Evolutionary conservation across 2,113 vertebrate genomes (phyloP).

Genomic region (Motacilla alba): DNA sequence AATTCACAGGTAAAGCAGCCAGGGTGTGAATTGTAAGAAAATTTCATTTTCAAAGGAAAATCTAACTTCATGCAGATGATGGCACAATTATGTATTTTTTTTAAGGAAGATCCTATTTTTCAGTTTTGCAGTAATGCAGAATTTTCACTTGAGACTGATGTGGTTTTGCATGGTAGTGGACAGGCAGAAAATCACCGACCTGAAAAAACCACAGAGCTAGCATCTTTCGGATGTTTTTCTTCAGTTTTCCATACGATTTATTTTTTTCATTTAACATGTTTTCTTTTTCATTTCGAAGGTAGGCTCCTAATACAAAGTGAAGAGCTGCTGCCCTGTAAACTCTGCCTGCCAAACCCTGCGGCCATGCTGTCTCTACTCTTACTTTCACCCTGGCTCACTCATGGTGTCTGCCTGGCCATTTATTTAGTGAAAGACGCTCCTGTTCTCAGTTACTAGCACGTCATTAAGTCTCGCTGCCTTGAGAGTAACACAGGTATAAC

Average conservation of each 20-base stretch:
- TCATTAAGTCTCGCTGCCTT: slow-evolving; percentile 10
- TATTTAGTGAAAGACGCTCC: not conserved
- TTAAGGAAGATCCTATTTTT: not conserved
- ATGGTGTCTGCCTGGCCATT: slow-evolving; percentile 30
- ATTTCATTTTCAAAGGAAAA: not conserved
- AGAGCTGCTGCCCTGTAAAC: slow-evolving; percentile 50
- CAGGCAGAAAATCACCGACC: slow-evolving; percentile 36
- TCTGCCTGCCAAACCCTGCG: slow-evolving; percentile 15
- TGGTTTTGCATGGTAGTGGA: not conserved
- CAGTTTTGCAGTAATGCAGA: not conserved
- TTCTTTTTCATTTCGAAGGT: slow-evolving; percentile 45
- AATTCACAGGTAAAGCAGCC: not conserved
- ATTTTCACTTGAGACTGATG: not conserved
- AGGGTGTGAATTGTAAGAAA: not conserved
- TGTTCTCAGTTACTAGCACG: slow-evolving; percentile 34
- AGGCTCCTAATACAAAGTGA: slow-evolving; percentile 37
- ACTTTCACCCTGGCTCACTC: slow-evolving; percentile 9
- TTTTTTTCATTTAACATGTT: slow-evolving; percentile 57
- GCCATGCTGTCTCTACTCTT: slow-evolving; percentile 24
- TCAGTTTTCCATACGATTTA: slow-evolving; percentile 54
- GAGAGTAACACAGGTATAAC: slow-evolving; percentile 34
- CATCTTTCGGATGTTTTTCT: slow-evolving; percentile 57
- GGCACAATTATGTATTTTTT: not conserved
- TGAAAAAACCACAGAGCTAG: slow-evolving; percentile 46
- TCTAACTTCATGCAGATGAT: not conserved